Evolutionary conservation across 2,888 invertebrate species (phyloP).

Genomic region (Nudaria mundana): DNA sequence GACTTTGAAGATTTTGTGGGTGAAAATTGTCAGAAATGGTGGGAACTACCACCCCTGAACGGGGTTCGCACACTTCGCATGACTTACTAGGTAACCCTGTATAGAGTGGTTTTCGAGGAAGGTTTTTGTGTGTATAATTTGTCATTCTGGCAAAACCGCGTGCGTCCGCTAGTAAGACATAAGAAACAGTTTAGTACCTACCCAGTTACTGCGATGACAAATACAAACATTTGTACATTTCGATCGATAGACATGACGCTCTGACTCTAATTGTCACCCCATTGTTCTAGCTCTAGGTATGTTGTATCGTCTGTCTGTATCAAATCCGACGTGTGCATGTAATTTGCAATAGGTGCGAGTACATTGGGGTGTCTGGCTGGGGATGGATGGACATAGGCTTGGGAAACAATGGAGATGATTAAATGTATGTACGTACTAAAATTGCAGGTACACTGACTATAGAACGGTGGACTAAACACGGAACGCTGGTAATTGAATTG

Average conservation of each 20-base stretch:
- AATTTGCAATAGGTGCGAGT: slow-evolving; percentile 11
- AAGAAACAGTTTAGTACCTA: too few relatives aligned
- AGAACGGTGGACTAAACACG: not conserved
- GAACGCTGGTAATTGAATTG: not conserved
- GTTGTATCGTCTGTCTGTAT: slow-evolving; percentile 12
- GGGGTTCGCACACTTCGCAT: too few relatives aligned
- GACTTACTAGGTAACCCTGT: too few relatives aligned
- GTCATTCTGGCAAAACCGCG: too few relatives aligned
- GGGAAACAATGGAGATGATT: slow-evolving; percentile 9
- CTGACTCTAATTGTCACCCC: slow-evolving; percentile 35
- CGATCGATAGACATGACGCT: slow-evolving; percentile 44
- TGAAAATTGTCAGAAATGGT: too few relatives aligned
- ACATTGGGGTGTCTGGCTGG: slow-evolving; percentile 7
- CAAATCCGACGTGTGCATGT: slow-evolving; percentile 14
- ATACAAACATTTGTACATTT: slow-evolving; percentile 38
- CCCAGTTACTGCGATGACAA: too few relatives aligned
- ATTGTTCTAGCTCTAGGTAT: slow-evolving; percentile 30
- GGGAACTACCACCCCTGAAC: too few relatives aligned
- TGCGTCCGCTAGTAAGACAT: too few relatives aligned
- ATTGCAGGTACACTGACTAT: not conserved
- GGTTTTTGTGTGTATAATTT: too few relatives aligned
- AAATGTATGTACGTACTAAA: slow-evolving; percentile 1
- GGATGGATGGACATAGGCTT: slow-evolving; percentile 2
- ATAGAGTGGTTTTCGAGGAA: too few relatives aligned
- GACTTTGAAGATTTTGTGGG: too few relatives aligned